Evolutionary conservation across 1,140 invertebrate species (phyloP), one percentile per base, ranked within the genome.

Genomic region (Solenopsis fugax): DNA sequence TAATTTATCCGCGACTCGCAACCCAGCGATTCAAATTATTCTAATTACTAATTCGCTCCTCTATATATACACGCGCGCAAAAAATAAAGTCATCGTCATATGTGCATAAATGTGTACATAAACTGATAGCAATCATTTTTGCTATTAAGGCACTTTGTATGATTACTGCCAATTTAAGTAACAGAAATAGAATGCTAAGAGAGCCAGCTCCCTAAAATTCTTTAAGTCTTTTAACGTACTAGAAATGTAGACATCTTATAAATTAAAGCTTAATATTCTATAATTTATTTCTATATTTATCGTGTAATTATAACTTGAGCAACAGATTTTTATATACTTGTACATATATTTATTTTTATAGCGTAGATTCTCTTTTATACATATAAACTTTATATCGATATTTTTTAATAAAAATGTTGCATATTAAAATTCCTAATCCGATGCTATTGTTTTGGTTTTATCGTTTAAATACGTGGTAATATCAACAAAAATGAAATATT

Each of bases 1-100:
- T 75, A 62, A 84, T 84, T 84, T 73, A 24, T 75, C 29, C 29
- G 29, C 29, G 29, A 84, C 18, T 48, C 41, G 48, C n/a, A 45
- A 4, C 48, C 29, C 41, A 9, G 50, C 52, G 10, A 81, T n/a
- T 72, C 78, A n/a, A 71, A 81, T 81, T 56, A 71, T 41, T 65
- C 16, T 18, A 45, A 56, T 56, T 62, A 37, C 18, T 65, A 45
- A 67, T 7, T n/a, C 67, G 29, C 41, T 82, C 18, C 16, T 56
- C 3, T 34, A 45, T n/a, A 45, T n/a, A 21, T 29, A 50, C 18
- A 3, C 2, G 60, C 29, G 12, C 16, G n/a, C n/a, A 58, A 34
- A 37, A 65, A 37, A 21, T 12, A 24, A 52, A 71, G 18, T 24
- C 16, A 21, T 41, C 29, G 41, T 41, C 41, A 2, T n/a, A 7